These are phyloP conservation scores for Pseudeuparius sepicola DNA, from an alignment of 2,888 invertebrate genomes.

Conservation along the genomic window DNA sequence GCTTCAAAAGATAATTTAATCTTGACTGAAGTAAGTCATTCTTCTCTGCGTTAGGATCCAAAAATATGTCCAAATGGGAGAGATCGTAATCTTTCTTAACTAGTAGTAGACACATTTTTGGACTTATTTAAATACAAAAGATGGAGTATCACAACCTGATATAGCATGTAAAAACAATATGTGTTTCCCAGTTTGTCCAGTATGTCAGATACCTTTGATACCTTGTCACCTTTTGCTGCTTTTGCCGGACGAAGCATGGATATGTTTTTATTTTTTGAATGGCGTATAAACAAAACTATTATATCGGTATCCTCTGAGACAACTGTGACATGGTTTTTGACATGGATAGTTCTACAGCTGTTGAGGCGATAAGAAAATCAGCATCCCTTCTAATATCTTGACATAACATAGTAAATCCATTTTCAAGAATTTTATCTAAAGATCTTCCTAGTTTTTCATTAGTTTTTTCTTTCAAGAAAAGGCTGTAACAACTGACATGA, in stretches of 20 bases:
- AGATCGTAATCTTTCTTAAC: too few relatives aligned
- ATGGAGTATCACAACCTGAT: conserved; percentile 4
- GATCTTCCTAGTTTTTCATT: too few relatives aligned
- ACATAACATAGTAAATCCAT: conserved; percentile 8
- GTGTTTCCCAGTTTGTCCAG: conserved; percentile 3
- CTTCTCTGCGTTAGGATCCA: too few relatives aligned
- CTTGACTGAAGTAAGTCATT: too few relatives aligned
- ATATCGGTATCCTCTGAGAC: conserved; percentile 10
- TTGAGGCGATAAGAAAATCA: conserved; percentile 6
- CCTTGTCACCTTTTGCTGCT: conserved; percentile 9
- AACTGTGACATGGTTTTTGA: conserved; percentile 9
- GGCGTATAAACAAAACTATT: conserved; percentile 4
- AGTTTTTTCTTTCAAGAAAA: too few relatives aligned
- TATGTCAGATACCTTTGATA: conserved; percentile 7
- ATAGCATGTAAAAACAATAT: conserved; percentile 11
- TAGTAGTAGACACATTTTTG: too few relatives aligned
- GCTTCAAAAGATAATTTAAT: too few relatives aligned
- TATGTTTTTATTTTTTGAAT: conserved; percentile 2
- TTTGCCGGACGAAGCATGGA: conserved; percentile 9
- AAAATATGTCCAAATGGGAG: too few relatives aligned
- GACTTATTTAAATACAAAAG: not conserved
- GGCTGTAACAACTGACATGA: too few relatives aligned
- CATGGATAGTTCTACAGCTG: conserved; percentile 5
- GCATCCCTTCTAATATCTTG: conserved; percentile 6
- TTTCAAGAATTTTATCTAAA: conserved; percentile 3